Evolutionary conservation across 2,888 invertebrate genomes (phyloP), one percentile per base, ranked within the genome.

Genomic region (Drosophila hamatofila): DNA sequence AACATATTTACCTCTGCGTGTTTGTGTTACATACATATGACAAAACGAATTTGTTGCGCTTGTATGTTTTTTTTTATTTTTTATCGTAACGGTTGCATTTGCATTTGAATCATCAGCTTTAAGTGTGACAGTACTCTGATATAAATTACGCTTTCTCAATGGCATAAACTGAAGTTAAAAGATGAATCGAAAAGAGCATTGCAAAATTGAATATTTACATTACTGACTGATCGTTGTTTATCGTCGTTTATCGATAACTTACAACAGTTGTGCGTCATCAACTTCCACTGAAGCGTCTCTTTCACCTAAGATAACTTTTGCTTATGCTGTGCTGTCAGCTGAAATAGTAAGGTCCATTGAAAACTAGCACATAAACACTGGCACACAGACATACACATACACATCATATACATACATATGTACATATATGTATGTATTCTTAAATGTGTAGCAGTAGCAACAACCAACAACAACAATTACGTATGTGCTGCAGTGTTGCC

Each of bases 401-500:
- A 30, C 2, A 42, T n/a, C 39, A 42, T 44, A 46, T 8, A 6
- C 25, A 25, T 16, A 25, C 42, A 16, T n/a, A n/a, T n/a, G n/a
- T n/a, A n/a, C n/a, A n/a, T n/a, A n/a, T n/a, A n/a, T n/a, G n/a
- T n/a, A n/a, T 35, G 2, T 18, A 60, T 27, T 49, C 21, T 61
- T 27, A 54, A 55, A 69, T 48, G 39, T 69, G 51, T 58, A 69
- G 72, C 60, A 75, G 55, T 41, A 56, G 61, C 65, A 60, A 68
- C 37, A 66, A 37, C 23, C 42, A 44, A 16, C 41, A 18, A 65
- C 60, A 65, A 70, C 68, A 81, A 72, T 66, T 71, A 69, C 70
- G 66, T 60, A 80, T 71, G 68, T 48, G 60, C 81, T 62, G 57
- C 51, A 63, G 80, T n/a, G n/a, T n/a, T n/a, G n/a, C n/a, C n/a